phyloP scores from a whole-genome alignment of 35 echinoderm and acorn worm genomes.

The Amphiura filiformis region DNA sequence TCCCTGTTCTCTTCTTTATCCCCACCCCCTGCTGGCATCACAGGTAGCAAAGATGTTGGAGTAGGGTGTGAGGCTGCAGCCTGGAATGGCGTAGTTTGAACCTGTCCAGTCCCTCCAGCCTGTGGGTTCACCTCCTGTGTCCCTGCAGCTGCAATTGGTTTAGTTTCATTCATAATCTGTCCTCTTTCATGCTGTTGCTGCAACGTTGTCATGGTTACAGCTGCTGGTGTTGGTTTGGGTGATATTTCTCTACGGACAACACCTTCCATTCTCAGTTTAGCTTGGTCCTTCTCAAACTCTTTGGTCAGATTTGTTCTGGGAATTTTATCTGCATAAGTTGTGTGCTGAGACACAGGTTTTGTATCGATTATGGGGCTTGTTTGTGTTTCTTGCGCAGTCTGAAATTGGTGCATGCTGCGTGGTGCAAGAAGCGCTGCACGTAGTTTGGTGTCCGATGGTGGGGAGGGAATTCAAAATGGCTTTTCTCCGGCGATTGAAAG shows the following conservation, averaged over 20 bases:
- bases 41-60: slow-evolving; percentile 23
- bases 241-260: neutral
- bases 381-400: slow-evolving; percentile 49
- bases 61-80: slow-evolving; percentile 25
- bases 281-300: slow-evolving; percentile 30
- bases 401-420: slow-evolving; percentile 23
- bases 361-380: slow-evolving; percentile 51
- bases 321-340: neutral
- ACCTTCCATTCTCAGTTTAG: neutral
- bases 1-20: slow-evolving; percentile 19
- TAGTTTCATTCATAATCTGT: neutral
- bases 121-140: neutral
- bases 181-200: neutral
- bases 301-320: slow-evolving; percentile 35
- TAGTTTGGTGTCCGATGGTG: slow-evolving; percentile 72
- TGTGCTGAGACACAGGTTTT: slow-evolving; percentile 11
- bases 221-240: too few species aligned
- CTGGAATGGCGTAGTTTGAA: slow-evolving; percentile 19
- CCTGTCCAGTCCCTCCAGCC: slow-evolving; percentile 7
- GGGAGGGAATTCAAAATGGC: slow-evolving; percentile 61
- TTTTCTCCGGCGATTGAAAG: slow-evolving; percentile 27
- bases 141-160: neutral
- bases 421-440: slow-evolving; percentile 79
- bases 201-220: neutral
- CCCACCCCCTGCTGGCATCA: slow-evolving; percentile 7